Conservation (phyloP, 2,113 vertebrate genomes). For the Microtus oregoni region DNA sequence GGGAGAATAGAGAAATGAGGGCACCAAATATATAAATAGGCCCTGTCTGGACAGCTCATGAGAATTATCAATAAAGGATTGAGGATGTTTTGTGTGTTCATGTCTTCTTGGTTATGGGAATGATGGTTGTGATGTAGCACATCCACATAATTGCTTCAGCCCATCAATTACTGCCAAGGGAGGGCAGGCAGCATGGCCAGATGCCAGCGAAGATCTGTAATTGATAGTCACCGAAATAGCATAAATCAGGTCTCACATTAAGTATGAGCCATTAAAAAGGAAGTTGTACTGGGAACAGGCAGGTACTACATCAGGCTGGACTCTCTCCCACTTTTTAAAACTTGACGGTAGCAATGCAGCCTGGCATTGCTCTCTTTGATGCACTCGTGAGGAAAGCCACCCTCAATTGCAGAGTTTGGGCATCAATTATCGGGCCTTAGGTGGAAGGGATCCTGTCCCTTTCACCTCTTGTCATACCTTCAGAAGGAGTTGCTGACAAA, state of each 20-base stretch:
- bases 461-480: slow-evolving; percentile 45
- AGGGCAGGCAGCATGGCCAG: slow-evolving; percentile 46
- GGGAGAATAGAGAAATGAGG: slow-evolving; percentile 50
- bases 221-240: slow-evolving; percentile 81
- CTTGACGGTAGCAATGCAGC: not conserved
- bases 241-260: slow-evolving; percentile 65
- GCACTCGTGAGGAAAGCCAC: not conserved
- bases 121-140: slow-evolving; percentile 44
- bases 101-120: slow-evolving; percentile 64
- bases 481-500: slow-evolving; percentile 52
- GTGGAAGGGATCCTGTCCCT: not conserved
- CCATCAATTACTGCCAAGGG: slow-evolving; percentile 66
- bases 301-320: slow-evolving; percentile 42
- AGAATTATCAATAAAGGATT: slow-evolving; percentile 67
- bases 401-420: not conserved
- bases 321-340: slow-evolving; percentile 25
- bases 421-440: not conserved
- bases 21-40: slow-evolving; percentile 60
- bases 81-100: not conserved
- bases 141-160: slow-evolving; percentile 65
- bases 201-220: slow-evolving; percentile 82
- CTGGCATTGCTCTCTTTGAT: slow-evolving; percentile 52
- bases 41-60: slow-evolving; percentile 43
- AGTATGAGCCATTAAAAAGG: slow-evolving; percentile 75
- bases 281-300: slow-evolving; percentile 65